A percentile compares a stretch with the other conserved stretches of the same genome.
These are phyloP conservation scores for Drosophila infuscata DNA, from an alignment of 2,888 invertebrate species.

Conservation along the genomic window DNA sequence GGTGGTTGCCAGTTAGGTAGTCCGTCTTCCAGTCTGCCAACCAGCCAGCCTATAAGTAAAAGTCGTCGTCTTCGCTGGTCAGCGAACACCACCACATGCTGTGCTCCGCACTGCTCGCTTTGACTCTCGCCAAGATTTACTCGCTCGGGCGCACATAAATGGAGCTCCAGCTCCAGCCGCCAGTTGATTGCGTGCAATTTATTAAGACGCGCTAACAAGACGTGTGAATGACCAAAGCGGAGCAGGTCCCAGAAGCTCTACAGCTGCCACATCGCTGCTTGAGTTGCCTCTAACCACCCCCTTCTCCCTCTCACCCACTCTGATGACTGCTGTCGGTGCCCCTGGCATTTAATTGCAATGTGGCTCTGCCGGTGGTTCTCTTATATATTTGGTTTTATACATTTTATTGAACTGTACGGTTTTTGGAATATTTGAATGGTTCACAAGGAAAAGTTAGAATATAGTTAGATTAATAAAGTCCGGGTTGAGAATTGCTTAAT, in stretches of 20 bases:
- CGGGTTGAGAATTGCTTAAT: not conserved
- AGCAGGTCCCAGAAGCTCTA: constrained; percentile 59
- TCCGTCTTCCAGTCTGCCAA: constrained; percentile 23
- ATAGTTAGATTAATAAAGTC: not conserved
- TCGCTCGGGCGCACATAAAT: constrained; percentile 76
- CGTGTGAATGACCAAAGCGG: constrained; percentile 81
- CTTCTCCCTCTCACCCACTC: not conserved
- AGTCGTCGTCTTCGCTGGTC: constrained; percentile 59
- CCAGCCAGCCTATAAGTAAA: constrained; percentile 42
- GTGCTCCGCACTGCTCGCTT: constrained; percentile 56
- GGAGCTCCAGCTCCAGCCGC: constrained; percentile 77
- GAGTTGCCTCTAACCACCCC: constrained; percentile 1
- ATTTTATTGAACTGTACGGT: not conserved
- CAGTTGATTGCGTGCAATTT: constrained; percentile 80
- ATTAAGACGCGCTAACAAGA: constrained; percentile 82
- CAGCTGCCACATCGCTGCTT: constrained; percentile 49
- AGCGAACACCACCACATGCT: constrained; percentile 67
- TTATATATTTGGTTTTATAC: constrained; percentile 26
- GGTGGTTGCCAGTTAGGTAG: constrained; percentile 65
- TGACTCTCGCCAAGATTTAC: constrained; percentile 73
- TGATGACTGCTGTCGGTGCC: not conserved
- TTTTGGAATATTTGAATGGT: constrained; percentile 1
- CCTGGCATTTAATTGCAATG: constrained; percentile 55
- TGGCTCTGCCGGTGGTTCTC: constrained; percentile 52
- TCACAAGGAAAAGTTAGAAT: not conserved